Evolutionary conservation across 2,888 invertebrate genomes (phyloP).

Genomic region (Pyrocoelia pectoralis): DNA sequence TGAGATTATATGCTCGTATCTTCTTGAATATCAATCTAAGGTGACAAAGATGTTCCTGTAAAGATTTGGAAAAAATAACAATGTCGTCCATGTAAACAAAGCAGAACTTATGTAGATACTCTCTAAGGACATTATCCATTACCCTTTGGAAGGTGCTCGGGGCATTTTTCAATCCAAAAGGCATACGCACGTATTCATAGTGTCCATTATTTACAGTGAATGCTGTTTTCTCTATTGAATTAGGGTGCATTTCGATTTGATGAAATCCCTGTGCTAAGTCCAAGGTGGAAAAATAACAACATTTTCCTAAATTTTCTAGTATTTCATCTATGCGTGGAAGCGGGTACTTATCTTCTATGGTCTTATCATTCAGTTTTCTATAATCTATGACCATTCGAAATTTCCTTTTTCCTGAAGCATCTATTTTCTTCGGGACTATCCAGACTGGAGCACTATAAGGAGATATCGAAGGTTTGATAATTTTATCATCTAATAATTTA

Average conservation of each 20-base stretch:
- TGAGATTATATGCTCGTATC: slow-evolving; percentile 32
- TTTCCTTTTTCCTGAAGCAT: slow-evolving; percentile 20
- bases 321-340: slow-evolving; percentile 40
- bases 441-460: slow-evolving; percentile 12
- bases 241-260: slow-evolving; percentile 38
- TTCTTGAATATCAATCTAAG: slow-evolving; percentile 36
- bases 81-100: slow-evolving; percentile 43
- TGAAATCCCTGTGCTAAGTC: slow-evolving; percentile 42
- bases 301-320: slow-evolving; percentile 38
- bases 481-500: too few species aligned
- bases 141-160: too few species aligned
- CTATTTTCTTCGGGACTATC: too few species aligned
- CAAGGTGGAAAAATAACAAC: slow-evolving; percentile 36
- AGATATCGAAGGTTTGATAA: too few species aligned
- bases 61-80: slow-evolving; percentile 38
- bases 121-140: too few species aligned
- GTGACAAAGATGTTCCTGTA: slow-evolving; percentile 37
- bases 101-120: slow-evolving; percentile 23
- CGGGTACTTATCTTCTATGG: slow-evolving; percentile 31
- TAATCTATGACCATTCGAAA: slow-evolving; percentile 24
- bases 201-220: slow-evolving; percentile 43
- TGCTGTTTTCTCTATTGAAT: slow-evolving; percentile 43
- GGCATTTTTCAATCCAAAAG: too few species aligned
- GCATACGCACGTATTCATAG: slow-evolving; percentile 43
- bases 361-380: slow-evolving; percentile 25